Evolutionary conservation across 2,113 vertebrate genomes (phyloP).

Genomic region (Bubo scandiacus): DNA sequence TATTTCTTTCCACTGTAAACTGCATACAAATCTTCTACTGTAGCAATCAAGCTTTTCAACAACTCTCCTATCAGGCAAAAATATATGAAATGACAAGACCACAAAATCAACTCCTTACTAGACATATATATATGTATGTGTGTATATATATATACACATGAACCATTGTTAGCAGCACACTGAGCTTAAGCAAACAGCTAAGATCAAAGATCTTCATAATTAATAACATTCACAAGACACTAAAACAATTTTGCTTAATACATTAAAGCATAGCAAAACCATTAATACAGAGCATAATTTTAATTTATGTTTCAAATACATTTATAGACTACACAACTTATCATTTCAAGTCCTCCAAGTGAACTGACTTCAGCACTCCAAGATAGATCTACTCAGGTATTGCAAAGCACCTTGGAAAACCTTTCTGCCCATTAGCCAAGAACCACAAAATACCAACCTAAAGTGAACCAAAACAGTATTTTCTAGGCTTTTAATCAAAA

Average conservation of each 20-base stretch:
- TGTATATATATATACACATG: neutral
- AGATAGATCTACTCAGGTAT: neutral
- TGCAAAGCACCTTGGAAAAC: neutral
- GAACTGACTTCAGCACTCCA: neutral
- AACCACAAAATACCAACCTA: neutral
- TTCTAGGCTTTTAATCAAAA: neutral
- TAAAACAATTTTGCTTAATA: neutral
- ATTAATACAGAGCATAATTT: neutral
- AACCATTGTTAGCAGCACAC: neutral
- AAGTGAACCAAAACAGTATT: neutral
- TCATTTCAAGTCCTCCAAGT: neutral
- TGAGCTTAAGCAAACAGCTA: neutral
- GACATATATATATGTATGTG: rapidly evolving
- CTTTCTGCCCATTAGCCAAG: neutral
- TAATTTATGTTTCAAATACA: neutral
- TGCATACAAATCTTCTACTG: neutral
- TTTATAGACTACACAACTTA: neutral
- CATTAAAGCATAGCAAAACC: neutral
- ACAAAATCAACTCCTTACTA: neutral
- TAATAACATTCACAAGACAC: neutral
- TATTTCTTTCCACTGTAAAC: neutral
- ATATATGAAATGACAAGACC: neutral
- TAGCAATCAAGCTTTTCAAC: neutral
- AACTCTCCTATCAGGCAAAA: neutral
- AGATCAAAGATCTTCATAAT: neutral